Evolutionary conservation across 2,888 invertebrate genomes (phyloP).

Genomic region (Theretra japonica): DNA sequence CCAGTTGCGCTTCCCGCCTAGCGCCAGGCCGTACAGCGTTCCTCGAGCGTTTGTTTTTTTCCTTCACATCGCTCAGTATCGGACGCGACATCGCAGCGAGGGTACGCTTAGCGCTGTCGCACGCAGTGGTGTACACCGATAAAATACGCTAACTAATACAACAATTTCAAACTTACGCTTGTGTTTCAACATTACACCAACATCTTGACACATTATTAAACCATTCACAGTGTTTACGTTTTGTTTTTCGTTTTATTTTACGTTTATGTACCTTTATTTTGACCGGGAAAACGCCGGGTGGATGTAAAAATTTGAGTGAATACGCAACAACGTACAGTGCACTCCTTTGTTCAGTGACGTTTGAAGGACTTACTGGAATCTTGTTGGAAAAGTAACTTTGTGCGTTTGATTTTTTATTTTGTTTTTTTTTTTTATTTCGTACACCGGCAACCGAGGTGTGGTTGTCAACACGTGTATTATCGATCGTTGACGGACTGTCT

Average conservation of each 20-base stretch:
- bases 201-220: slow-evolving; percentile 43
- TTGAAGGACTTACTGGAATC: slow-evolving; percentile 49
- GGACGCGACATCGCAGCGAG: slow-evolving; percentile 67
- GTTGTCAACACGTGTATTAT: slow-evolving; percentile 66
- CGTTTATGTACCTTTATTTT: slow-evolving; percentile 62
- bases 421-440: slow-evolving; percentile 53
- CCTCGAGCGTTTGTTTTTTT: slow-evolving; percentile 66
- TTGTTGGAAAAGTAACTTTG: slow-evolving; percentile 47
- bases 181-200: slow-evolving; percentile 49
- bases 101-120: slow-evolving; percentile 54
- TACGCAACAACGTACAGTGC: slow-evolving; percentile 58
- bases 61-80: slow-evolving; percentile 65
- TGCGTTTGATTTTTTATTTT: slow-evolving; percentile 56
- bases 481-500: slow-evolving; percentile 56
- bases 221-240: slow-evolving; percentile 40
- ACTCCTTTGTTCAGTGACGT: slow-evolving; percentile 60
- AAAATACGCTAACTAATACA: slow-evolving; percentile 55
- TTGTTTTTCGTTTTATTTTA: slow-evolving; percentile 49
- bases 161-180: slow-evolving; percentile 36
- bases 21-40: slow-evolving; percentile 47
- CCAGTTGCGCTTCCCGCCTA: slow-evolving; percentile 62
- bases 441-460: slow-evolving; percentile 54
- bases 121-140: slow-evolving; percentile 33
- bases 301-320: slow-evolving; percentile 53
- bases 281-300: slow-evolving; percentile 76